A percentile compares a stretch with the other conserved stretches of the same genome.
Conservation (phyloP, 2,888 invertebrate genomes). For the Bedellia somnulentella region DNA sequence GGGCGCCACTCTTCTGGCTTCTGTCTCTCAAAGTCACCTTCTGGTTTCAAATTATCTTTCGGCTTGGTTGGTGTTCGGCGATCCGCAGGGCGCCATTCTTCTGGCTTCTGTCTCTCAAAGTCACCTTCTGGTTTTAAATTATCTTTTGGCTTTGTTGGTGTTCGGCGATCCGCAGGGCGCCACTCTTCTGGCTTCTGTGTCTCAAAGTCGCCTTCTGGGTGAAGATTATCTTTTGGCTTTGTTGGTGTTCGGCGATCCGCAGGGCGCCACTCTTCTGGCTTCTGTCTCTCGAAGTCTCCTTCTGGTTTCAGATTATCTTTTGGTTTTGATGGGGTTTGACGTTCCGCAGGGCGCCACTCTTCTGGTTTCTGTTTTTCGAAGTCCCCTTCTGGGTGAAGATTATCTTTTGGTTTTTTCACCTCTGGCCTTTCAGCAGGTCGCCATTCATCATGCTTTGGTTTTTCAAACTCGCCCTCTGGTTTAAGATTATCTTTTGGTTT, state of each 20-base stretch:
- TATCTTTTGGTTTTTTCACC: conserved; percentile 34
- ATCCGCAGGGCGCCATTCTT: conserved; percentile 40
- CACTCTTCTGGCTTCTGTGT: conserved; percentile 26
- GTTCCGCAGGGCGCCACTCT: conserved; percentile 32
- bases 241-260: conserved; percentile 48
- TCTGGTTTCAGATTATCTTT: conserved; percentile 58
- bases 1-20: conserved; percentile 35
- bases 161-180: conserved; percentile 34
- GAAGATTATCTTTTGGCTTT: conserved; percentile 56
- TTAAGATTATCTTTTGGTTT: conserved; percentile 39
- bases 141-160: conserved; percentile 34
- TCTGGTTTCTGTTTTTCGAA: conserved; percentile 36
- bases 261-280: conserved; percentile 32
- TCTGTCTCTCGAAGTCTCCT: conserved; percentile 55
- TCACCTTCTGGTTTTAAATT: conserved; percentile 55
- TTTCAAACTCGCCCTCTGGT: conserved; percentile 29
- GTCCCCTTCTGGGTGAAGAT: conserved; percentile 55
- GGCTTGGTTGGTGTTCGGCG: conserved; percentile 30
- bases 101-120: conserved; percentile 35
- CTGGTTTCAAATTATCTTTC: conserved; percentile 45
- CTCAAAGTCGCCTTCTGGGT: conserved; percentile 59
- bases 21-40: conserved; percentile 55
- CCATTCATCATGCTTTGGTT: conserved; percentile 23
- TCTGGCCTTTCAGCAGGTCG: conserved; percentile 30
- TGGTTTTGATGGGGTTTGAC: conserved; percentile 21